Evolutionary conservation across 2,888 invertebrate species (phyloP), one percentile per base, ranked within the genome.

Genomic region (Epinotia brunnichana): DNA sequence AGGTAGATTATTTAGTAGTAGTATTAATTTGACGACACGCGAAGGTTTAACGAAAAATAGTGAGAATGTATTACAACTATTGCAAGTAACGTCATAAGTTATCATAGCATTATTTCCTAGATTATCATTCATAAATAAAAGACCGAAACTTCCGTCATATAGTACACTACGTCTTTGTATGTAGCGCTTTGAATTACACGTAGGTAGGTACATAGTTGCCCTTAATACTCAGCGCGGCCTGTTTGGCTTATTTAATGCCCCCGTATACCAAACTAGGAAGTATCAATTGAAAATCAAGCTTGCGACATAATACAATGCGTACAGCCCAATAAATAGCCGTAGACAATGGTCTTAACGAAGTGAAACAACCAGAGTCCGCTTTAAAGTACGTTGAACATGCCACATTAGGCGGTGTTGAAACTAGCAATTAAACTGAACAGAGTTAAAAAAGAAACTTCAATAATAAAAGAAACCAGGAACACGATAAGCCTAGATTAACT

Each of bases 341-440:
- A 79, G 77, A 82, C 83, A 81, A 82, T 81, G 78, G 77, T 72
- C 76, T 69, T 82, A 85, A 83, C 79, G 81, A 82, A 82, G 78
- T 77, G 76, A 73, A 75, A 75, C 75, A 77, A 78, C 74, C 70
- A 41, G 71, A 74, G 76, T 73, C 74, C 60, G 67, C 76, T 81
- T 78, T 81, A 80, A 83, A 54, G 54, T 66, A 66, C 39, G 54
- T 41, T 41, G 21, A 56, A 82, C 79, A 79, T 80, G 81, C 77
- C 83, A 81, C 81, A 81, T 83, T 82, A 80, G 78, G 76, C 71
- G 69, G 70, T 77, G 77, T 78, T 77, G 78, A 79, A 78, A 81
- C 77, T 78, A 77, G 48, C 48, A 72, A 72, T 72, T 72, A 72
- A 66, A 62, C 56, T 56, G 54, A 56, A 62, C 48, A 68, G 48